These are phyloP conservation scores for Eristalinus sepulchralis DNA, from an alignment of 2,888 invertebrate genomes.

Conservation along the genomic window DNA sequence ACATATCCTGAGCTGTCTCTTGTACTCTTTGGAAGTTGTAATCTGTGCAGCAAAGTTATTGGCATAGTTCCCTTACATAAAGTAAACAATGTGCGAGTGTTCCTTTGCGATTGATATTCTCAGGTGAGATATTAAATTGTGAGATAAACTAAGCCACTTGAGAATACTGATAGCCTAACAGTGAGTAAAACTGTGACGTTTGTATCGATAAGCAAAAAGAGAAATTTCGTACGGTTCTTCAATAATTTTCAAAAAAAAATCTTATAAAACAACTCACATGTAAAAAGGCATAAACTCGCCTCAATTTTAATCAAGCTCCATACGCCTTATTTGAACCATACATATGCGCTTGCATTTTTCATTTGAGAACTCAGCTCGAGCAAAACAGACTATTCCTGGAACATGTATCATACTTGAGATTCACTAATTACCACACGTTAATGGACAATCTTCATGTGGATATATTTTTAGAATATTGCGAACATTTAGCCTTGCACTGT, in stretches of 20 bases:
- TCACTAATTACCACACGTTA: conserved; percentile 13
- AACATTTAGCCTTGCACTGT: conserved; percentile 15
- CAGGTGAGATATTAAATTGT: background rate
- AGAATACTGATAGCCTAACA: background rate
- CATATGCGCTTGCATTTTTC: background rate
- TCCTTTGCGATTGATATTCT: background rate
- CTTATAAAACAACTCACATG: too few species aligned
- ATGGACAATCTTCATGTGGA: conserved; percentile 13
- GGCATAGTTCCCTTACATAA: background rate
- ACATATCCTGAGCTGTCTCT: background rate
- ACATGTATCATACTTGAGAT: background rate
- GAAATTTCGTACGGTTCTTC: too few species aligned
- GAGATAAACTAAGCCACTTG: background rate
- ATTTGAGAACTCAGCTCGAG: background rate
- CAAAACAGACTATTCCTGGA: conserved; percentile 5
- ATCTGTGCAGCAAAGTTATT: background rate
- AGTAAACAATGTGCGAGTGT: background rate
- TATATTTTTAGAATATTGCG: conserved; percentile 30
- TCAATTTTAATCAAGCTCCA: too few species aligned
- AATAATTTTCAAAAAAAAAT: too few species aligned
- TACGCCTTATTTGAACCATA: background rate
- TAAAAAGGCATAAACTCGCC: too few species aligned
- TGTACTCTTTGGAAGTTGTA: background rate
- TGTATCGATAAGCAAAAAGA: too few species aligned
- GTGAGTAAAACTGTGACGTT: background rate